phyloP scores from a whole-genome alignment of 2,113 vertebrate genomes.

The Peromyscus polionotus region DNA sequence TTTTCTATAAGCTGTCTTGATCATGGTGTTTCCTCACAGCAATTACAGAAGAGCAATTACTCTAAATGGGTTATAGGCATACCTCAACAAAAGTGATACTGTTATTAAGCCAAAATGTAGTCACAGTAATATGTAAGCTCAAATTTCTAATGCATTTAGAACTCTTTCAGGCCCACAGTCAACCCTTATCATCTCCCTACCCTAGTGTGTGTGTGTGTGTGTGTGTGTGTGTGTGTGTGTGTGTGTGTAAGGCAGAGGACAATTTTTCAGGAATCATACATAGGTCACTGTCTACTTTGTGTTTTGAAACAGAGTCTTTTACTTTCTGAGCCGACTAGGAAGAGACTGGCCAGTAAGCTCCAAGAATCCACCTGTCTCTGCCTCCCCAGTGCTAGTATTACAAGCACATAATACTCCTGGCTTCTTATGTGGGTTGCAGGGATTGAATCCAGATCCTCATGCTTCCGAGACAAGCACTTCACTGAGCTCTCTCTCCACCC shows the following conservation, averaged over 20 bases:
- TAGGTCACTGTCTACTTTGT: no score
- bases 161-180: not conserved
- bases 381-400: not conserved
- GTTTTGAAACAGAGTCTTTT: not conserved
- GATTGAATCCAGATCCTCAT: not conserved
- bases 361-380: not conserved
- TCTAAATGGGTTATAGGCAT: not conserved
- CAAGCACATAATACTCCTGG: not conserved
- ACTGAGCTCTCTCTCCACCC: not conserved
- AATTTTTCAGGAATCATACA: not conserved
- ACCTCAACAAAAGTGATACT: not conserved
- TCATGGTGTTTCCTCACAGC: not conserved
- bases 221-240: not conserved
- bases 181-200: not conserved
- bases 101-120: not conserved
- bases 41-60: not conserved
- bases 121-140: not conserved
- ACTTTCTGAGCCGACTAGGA: not conserved
- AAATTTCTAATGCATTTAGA: not conserved
- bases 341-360: not conserved
- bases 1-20: not conserved
- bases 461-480: not conserved
- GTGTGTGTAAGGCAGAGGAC: not conserved
- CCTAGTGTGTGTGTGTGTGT: not conserved
- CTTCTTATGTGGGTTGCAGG: not conserved